These are phyloP conservation scores for Plusia festucae DNA, from an alignment of 2,888 invertebrate species.

Conservation along the genomic window DNA sequence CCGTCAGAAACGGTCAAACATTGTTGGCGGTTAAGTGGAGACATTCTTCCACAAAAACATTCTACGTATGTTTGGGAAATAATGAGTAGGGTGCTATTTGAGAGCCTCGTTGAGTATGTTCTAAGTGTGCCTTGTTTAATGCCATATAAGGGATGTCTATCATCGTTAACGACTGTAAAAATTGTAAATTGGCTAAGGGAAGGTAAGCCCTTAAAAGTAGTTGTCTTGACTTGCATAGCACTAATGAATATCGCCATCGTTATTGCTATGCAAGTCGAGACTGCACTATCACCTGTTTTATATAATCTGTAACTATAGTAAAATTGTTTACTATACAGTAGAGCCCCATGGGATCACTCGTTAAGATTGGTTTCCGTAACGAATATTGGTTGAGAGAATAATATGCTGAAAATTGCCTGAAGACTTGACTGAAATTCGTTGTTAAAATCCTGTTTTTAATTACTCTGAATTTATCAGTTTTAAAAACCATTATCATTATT, in stretches of 20 bases:
- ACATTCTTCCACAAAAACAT: not conserved
- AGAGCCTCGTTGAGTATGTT: constrained; percentile 1
- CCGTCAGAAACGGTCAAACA: constrained; percentile 10
- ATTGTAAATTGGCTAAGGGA: too few species aligned
- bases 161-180: too few species aligned
- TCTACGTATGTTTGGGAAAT: constrained; percentile 11
- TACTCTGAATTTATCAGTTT: constrained; percentile 20
- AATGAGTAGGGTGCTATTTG: not conserved
- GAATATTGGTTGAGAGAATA: not conserved
- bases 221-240: too few species aligned
- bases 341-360: not conserved
- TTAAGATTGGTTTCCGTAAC: not conserved
- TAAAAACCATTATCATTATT: constrained; percentile 24
- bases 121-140: too few species aligned
- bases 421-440: not conserved
- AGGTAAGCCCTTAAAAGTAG: too few species aligned
- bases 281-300: too few species aligned
- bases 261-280: too few species aligned
- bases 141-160: too few species aligned
- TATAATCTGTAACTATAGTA: too few species aligned
- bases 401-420: not conserved
- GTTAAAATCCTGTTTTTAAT: constrained; percentile 5
- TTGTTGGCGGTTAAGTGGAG: constrained; percentile 14
- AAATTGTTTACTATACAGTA: too few species aligned
- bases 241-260: too few species aligned